phyloP scores from a whole-genome alignment of 1,140 invertebrate species.

The Holcopasites calliopsidis region DNA sequence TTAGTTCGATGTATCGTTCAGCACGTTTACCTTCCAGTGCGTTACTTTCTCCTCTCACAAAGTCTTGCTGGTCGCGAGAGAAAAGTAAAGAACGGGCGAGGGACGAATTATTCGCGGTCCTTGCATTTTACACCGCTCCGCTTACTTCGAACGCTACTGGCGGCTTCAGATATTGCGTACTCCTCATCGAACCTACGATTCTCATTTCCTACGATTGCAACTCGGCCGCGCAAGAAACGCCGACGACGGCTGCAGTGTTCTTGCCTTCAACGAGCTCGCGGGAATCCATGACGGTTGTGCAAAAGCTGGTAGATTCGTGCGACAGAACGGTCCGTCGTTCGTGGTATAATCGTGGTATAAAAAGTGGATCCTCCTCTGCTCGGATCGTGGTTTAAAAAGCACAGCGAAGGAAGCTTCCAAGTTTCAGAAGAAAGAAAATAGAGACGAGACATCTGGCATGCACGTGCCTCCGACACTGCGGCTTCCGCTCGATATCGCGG shows the following conservation, averaged over 20 bases:
- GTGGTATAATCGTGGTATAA: conserved; percentile 65
- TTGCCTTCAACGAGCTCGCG: too few relatives aligned
- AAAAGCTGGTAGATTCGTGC: background rate
- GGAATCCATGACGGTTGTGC: too few relatives aligned
- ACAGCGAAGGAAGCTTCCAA: conserved; percentile 40
- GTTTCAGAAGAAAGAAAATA: conserved; percentile 39
- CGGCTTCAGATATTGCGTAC: too few relatives aligned
- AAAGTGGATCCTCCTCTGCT: conserved; percentile 59
- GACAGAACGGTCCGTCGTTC: conserved; percentile 19
- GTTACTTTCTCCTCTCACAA: background rate
- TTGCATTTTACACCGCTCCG: too few relatives aligned
- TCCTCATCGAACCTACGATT: too few relatives aligned
- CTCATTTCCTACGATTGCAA: too few relatives aligned
- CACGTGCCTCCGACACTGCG: background rate
- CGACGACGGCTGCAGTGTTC: too few relatives aligned
- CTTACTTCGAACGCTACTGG: too few relatives aligned
- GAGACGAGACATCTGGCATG: too few relatives aligned
- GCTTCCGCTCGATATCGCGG: background rate
- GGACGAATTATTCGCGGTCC: too few relatives aligned
- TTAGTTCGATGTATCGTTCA: conserved; percentile 47
- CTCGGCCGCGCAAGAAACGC: background rate
- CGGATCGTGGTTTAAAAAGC: conserved; percentile 39
- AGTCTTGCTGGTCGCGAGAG: background rate
- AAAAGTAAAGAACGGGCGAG: background rate
- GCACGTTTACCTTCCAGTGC: conserved; percentile 3